Evolutionary conservation across 2,888 invertebrate species (phyloP).

Genomic region (Chrysomela aeneicollis): DNA sequence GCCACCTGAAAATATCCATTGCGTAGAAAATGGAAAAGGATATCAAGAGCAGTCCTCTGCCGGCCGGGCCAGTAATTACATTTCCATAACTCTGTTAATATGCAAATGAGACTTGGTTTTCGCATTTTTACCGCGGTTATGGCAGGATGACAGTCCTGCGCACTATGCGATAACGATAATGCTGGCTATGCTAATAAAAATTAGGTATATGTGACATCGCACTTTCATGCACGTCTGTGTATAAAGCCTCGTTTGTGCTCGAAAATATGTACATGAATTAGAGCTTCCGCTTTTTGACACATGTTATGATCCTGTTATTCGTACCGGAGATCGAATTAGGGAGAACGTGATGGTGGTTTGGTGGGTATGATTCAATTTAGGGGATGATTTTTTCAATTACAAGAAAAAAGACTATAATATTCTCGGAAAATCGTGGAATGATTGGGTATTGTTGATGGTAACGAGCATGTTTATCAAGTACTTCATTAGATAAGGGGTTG

Average conservation of each 20-base stretch:
- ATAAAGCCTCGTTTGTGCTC: background rate
- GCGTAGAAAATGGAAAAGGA: background rate
- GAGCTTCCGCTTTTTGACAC: conserved; percentile 8
- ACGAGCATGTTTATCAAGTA: too few species aligned
- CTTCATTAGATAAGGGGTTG: too few species aligned
- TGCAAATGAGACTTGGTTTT: conserved; percentile 59
- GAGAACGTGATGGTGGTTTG: background rate
- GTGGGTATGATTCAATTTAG: background rate
- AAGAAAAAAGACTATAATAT: too few species aligned
- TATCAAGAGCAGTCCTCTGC: conserved; percentile 19
- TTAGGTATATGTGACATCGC: conserved; percentile 13
- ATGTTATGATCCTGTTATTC: conserved; percentile 10
- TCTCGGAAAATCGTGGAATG: too few species aligned
- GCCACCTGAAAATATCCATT: background rate
- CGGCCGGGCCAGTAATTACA: conserved; percentile 57
- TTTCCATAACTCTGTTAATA: conserved; percentile 64
- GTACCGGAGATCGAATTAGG: background rate
- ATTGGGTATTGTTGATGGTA: too few species aligned
- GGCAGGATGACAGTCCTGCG: conserved; percentile 20
- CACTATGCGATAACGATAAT: conserved; percentile 7
- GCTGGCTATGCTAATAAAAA: conserved; percentile 16
- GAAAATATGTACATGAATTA: conserved; percentile 5
- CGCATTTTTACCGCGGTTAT: conserved; percentile 56
- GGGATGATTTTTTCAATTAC: background rate
- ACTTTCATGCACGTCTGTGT: conserved; percentile 12